Conservation (phyloP, 2,113 vertebrate genomes). For the Axis porcinus region DNA sequence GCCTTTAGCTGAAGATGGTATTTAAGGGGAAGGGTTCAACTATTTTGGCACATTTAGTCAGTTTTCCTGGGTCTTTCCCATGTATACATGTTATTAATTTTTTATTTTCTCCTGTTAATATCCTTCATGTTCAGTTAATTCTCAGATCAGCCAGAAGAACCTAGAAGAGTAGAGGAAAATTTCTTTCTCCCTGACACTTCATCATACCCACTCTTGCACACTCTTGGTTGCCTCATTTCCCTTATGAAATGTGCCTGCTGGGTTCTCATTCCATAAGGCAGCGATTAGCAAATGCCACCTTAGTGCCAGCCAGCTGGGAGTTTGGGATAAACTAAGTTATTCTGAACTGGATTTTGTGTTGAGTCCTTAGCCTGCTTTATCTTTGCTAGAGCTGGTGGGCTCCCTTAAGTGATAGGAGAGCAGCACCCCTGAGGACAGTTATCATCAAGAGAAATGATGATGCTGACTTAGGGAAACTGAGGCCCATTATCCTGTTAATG, state of each 20-base stretch:
- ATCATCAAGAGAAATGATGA: background rate
- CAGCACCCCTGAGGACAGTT: background rate
- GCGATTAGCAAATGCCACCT: background rate
- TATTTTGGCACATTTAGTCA: background rate
- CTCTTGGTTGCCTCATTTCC: background rate
- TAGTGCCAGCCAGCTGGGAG: background rate
- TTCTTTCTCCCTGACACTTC: background rate
- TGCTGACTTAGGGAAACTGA: background rate
- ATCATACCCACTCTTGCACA: background rate
- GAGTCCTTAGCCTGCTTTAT: background rate
- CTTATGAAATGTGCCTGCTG: background rate
- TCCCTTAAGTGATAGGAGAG: background rate
- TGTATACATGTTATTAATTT: background rate
- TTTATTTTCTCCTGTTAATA: background rate
- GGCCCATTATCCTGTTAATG: background rate
- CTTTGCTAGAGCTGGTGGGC: background rate
- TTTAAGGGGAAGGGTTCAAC: background rate
- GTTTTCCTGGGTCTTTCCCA: background rate
- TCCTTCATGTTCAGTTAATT: background rate
- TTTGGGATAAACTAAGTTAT: background rate
- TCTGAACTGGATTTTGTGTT: background rate
- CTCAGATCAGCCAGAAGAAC: background rate
- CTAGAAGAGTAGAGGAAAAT: background rate
- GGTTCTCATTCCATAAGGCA: background rate
- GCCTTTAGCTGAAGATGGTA: background rate